Evolutionary conservation across 2,888 invertebrate genomes (phyloP).

Genomic region (Torymus aiolomorphi): DNA sequence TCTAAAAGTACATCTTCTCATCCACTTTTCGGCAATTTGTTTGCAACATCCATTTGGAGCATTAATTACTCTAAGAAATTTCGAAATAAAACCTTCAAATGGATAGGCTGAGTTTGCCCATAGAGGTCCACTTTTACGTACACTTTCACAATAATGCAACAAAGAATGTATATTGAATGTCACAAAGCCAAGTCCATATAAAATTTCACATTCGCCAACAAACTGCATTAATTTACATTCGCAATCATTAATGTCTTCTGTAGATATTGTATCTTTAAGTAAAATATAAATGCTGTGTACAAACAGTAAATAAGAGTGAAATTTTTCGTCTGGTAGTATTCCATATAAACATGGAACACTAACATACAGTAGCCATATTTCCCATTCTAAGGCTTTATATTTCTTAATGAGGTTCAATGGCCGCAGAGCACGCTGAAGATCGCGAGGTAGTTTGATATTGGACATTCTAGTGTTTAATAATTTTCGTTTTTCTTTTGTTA

Average conservation of each 20-base stretch:
- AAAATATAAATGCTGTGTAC: background rate
- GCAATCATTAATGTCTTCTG: conserved; percentile 39
- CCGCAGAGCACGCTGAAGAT: background rate
- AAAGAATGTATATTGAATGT: conserved; percentile 54
- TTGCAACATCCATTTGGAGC: no score
- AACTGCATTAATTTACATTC: conserved; percentile 53
- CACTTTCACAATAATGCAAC: no score
- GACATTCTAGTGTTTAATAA: background rate
- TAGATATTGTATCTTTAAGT: background rate
- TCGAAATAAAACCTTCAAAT: no score
- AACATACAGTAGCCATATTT: no score
- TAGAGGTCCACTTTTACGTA: no score
- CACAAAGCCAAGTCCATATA: conserved; percentile 54
- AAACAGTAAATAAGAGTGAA: no score
- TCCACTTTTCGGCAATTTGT: no score
- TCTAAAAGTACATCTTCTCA: no score
- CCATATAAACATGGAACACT: no score
- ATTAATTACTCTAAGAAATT: no score
- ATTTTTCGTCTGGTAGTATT: no score
- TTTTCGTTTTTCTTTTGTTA: background rate
- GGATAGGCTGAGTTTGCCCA: no score
- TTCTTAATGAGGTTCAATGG: background rate
- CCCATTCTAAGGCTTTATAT: conserved; percentile 15
- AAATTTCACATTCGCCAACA: conserved; percentile 52
- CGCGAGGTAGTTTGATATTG: background rate